phyloP scores from a whole-genome alignment of 2,797 vertebrate species.

The Vultur gryphus region DNA sequence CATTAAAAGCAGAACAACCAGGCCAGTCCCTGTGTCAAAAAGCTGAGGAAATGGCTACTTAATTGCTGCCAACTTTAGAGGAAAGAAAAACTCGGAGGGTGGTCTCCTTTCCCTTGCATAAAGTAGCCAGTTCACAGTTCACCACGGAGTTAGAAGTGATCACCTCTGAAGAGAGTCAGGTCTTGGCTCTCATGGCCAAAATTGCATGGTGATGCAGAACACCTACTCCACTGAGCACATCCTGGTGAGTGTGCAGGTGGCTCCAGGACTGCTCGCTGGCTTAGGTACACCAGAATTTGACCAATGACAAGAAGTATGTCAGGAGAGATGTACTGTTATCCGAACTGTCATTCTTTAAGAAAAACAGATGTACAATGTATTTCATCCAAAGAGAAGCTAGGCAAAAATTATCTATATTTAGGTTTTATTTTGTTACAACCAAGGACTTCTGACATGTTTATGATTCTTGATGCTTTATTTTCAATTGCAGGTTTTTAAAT shows the following conservation, averaged over 20 bases:
- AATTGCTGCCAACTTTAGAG: conserved; percentile 8
- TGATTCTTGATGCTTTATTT: background rate
- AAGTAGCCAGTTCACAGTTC: background rate
- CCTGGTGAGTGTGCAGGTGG: background rate
- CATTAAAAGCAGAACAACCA: background rate
- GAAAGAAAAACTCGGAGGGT: background rate
- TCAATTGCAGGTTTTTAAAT: background rate
- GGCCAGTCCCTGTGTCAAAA: background rate
- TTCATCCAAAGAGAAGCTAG: background rate
- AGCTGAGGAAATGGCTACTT: background rate
- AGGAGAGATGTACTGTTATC: background rate
- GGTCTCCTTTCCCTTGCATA: background rate
- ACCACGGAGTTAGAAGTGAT: background rate
- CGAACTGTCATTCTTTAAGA: background rate
- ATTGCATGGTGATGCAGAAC: background rate
- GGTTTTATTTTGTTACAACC: background rate
- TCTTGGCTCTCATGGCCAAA: background rate
- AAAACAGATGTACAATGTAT: background rate
- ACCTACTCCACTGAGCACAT: background rate
- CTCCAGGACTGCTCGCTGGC: background rate
- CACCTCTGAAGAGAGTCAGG: background rate
- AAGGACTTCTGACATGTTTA: background rate
- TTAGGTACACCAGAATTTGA: background rate
- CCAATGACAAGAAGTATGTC: background rate
- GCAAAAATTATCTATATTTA: background rate